A percentile compares a stretch with the other conserved stretches of the same genome.
phyloP scores from a whole-genome alignment of 2,113 vertebrate species.

The Scytalopus superciliaris region DNA sequence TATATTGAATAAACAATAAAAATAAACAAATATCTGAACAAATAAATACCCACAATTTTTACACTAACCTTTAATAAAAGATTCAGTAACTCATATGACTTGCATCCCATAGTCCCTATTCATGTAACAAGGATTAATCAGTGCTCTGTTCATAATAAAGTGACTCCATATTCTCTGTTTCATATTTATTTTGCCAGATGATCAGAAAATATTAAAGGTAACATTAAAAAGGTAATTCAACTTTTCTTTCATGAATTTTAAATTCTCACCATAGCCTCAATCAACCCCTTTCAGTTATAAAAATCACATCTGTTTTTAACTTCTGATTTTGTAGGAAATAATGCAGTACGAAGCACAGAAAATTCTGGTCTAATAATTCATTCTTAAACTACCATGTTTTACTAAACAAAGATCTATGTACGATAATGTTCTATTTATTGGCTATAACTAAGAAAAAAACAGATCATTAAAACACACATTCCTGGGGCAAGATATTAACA shows the following conservation, averaged over 20 bases:
- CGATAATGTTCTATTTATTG: not conserved
- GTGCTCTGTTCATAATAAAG: not conserved
- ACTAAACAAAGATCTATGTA: not conserved
- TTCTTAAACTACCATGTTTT: not conserved
- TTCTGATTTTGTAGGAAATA: not conserved
- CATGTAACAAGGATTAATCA: not conserved
- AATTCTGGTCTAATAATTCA: not conserved
- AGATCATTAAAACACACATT: not conserved
- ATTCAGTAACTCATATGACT: not conserved
- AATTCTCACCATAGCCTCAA: not conserved
- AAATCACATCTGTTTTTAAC: not conserved
- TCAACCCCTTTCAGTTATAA: not conserved
- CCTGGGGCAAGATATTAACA: not conserved
- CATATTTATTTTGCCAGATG: not conserved
- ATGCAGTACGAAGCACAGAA: not conserved
- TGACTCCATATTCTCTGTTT: not conserved
- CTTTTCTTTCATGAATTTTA: not conserved
- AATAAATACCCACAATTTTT: not conserved
- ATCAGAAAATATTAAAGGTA: not conserved
- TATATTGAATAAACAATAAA: not conserved
- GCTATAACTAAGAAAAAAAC: not conserved
- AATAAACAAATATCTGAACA: not conserved
- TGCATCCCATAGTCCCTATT: not conserved
- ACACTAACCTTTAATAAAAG: not conserved
- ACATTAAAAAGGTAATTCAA: not conserved